phyloP scores from a whole-genome alignment of 1,140 invertebrate genomes.

The Atopsyche davidsoni region DNA sequence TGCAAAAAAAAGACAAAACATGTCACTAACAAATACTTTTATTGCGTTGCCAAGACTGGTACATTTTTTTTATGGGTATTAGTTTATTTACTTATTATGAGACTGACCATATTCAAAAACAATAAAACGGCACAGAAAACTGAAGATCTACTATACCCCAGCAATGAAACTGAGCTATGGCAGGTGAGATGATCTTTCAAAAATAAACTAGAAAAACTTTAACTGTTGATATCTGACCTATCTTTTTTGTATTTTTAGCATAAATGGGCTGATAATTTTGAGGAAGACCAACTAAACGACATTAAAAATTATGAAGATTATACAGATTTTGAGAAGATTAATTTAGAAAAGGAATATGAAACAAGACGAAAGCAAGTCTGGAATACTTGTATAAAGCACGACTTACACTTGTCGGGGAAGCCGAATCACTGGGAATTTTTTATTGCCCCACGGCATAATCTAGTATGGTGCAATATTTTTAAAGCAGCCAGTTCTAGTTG shows the following conservation, averaged over 20 bases:
- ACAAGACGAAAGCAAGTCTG: conserved; percentile 23
- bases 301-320: conserved; percentile 30
- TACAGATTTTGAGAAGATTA: conserved; percentile 19
- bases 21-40: conserved; percentile 33
- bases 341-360: conserved; percentile 23
- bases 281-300: conserved; percentile 15
- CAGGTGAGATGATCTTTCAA: too few species aligned
- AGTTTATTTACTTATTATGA: conserved; percentile 46
- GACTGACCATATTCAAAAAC: conserved; percentile 44
- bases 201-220: conserved; percentile 1
- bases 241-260: conserved; percentile 12
- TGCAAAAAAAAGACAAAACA: conserved; percentile 21
- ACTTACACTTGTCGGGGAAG: conserved; percentile 26
- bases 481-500: conserved; percentile 74
- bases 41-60: conserved; percentile 42
- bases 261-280: conserved; percentile 28
- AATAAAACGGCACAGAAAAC: conserved; percentile 17
- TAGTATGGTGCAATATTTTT: conserved; percentile 75
- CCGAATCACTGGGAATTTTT: conserved; percentile 64
- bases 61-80: conserved; percentile 46
- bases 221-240: too few species aligned
- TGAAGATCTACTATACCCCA: conserved; percentile 20
- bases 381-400: conserved; percentile 25
- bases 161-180: conserved; percentile 28
- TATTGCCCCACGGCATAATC: conserved; percentile 60